Base-by-base conservation (phyloP, 2,797 vertebrate genomes). In the Neomorphus geoffroyi region DNA sequence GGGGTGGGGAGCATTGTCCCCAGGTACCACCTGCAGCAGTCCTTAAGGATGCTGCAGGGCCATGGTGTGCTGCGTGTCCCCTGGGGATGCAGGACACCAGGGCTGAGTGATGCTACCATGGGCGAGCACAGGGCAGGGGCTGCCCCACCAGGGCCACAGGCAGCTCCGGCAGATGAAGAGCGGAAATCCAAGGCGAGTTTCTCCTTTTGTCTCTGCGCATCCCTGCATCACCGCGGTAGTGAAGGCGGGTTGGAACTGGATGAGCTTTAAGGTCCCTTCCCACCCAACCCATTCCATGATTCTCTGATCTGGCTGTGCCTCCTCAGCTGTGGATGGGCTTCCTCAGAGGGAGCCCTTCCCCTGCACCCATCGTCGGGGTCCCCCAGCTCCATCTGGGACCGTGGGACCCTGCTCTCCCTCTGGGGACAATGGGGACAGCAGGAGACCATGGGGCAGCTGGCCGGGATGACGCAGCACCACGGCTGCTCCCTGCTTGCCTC, bases 61-160 rank as follows among this genome's bases (percentile, higher is more conserved):
- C 1, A 2, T 1, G 37, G 24, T 0, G 0, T 28, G 56, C 57
- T 50, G 57, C 35, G 27, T 8, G 46, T n/a, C 28, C 58, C 28
- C 41, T 12, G n/a, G 39, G 46, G n/a, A 39, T 71, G 43, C 56
- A 30, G 60, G 64, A 39, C 30, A 33, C 35, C 0, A 0, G 18
- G 26, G 30, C 18, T 7, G 0, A 22, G 22, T 4, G 19, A 64
- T 15, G 30, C 28, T 30, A 23, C 28, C 0, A 1, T 3, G 13
- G 41, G 48, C n/a, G n/a, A n/a, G 16, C 1, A 1, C 48, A 18
- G 45, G n/a, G 27, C 62, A 56, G 80, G 27, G 13, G 43, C 46
- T 35, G 37, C 43, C 43, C 32, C 13, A 1, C 64, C 17, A 6
- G 28, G 50, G 35, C 50, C 2, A 1, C 27, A 30, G 41, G 39